Conservation (phyloP, 2,113 vertebrate genomes). For the Dasyurus viverrinus region DNA sequence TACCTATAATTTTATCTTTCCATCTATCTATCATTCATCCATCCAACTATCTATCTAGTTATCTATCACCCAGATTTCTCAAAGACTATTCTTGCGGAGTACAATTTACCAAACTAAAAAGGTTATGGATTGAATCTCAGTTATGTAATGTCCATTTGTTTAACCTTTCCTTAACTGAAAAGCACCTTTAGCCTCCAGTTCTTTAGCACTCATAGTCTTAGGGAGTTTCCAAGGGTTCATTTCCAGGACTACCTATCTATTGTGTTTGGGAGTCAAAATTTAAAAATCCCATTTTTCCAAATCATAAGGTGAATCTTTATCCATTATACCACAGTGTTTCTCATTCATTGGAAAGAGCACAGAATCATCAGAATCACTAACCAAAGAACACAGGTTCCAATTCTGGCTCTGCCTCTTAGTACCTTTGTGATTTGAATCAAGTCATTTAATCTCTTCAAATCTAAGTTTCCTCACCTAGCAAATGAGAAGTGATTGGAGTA, state of each 20-base stretch:
- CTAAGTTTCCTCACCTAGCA: not conserved
- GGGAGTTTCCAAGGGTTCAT: not conserved
- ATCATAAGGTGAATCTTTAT: not conserved
- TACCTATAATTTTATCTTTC: no score
- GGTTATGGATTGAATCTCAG: not conserved
- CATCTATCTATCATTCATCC: not conserved
- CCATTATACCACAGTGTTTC: not conserved
- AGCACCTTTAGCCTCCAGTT: not conserved
- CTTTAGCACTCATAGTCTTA: not conserved
- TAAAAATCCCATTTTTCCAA: not conserved
- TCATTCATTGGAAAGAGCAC: not conserved
- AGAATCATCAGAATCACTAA: not conserved
- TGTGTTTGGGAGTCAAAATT: not conserved
- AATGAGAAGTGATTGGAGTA: not conserved
- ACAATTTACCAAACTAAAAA: not conserved
- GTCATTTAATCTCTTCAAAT: not conserved
- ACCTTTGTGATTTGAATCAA: not conserved
- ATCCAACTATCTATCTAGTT: no score
- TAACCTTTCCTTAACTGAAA: not conserved
- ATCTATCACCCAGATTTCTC: not conserved
- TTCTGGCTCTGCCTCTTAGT: not conserved
- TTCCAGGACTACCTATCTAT: not conserved
- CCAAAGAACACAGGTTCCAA: not conserved
- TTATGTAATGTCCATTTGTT: not conserved
- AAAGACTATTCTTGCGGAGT: not conserved